Evolutionary conservation across 1,140 invertebrate species (phyloP), one percentile per base, ranked within the genome.

Genomic region (Antheraea pernyi): DNA sequence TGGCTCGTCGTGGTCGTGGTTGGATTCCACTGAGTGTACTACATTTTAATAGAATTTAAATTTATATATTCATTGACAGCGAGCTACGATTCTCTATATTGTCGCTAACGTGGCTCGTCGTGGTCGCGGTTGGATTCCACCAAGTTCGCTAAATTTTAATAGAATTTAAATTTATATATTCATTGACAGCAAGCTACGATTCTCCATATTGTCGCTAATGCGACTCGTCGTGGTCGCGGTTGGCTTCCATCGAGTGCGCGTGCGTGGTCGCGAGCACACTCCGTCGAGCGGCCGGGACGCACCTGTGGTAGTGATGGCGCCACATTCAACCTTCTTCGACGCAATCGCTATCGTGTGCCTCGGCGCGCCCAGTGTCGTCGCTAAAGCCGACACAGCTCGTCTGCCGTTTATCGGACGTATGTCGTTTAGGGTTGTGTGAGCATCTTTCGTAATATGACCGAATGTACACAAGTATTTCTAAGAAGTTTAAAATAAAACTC

Each of bases 251-350:
- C 84, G 87, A 7, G 87, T 91, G 60, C 69, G 73, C 19, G 71
- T 91, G 18, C 61, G 83, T 65, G 88, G 89, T 11, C 68, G 68
- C n/a, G 71, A 83, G 18, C 78, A 86, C 71, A 64, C 76, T 37
- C 80, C 86, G 2, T 62, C 81, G 30, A 79, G 77, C 70, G 72
- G 76, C 0, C 73, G 95, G 73, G 96, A 97, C 74, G 97, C 97
- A 0, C 97, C 97, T 3, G 95, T 99, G 71, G 91, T 98, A 68
- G 96, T 95, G n/a, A 94, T 97, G 62, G 97, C 97, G 19, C 97
- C 98, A 8, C 98, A 99, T 90, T 98, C 98, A 19, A 96, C 96
- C 68, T 98, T 97, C 94, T 96, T 97, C 91, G 98, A 98, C 92
- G 96, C 97, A 67, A 94, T 98, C 71, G 94, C 96, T 71, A 95